These are phyloP conservation scores for Rostratula benghalensis DNA, from an alignment of 2,113 vertebrate species.

Conservation along the genomic window DNA sequence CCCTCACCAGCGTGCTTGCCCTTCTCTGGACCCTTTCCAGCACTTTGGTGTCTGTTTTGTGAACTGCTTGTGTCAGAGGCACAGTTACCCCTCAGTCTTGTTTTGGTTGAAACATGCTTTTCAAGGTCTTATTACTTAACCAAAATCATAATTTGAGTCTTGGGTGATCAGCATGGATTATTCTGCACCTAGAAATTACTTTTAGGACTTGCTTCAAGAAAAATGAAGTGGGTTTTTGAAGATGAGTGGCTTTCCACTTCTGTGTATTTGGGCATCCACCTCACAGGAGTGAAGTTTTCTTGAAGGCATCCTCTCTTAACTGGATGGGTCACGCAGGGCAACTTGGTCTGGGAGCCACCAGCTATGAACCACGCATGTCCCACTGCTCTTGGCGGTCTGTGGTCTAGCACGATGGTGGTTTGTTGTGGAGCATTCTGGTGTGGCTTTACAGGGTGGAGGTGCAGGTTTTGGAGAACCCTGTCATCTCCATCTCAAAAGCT, in stretches of 20 bases:
- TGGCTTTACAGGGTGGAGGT: background rate
- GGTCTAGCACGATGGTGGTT: fast-evolving
- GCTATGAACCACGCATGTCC: fast-evolving
- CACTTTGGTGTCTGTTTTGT: background rate
- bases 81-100: background rate
- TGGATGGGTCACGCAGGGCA: background rate
- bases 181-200: background rate
- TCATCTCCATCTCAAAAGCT: background rate
- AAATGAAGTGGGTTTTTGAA: background rate
- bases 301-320: background rate
- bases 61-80: background rate
- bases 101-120: background rate
- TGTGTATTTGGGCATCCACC: background rate
- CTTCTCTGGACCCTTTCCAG: too few relatives aligned
- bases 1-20: too few relatives aligned
- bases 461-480: background rate
- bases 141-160: background rate
- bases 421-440: background rate
- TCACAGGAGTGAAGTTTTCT: fast-evolving
- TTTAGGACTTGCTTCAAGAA: background rate
- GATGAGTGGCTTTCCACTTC: background rate
- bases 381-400: background rate
- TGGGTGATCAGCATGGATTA: background rate
- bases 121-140: background rate
- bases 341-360: background rate